Evolutionary conservation across 2,113 vertebrate species (phyloP).

Genomic region (Rhabdomys dilectus): DNA sequence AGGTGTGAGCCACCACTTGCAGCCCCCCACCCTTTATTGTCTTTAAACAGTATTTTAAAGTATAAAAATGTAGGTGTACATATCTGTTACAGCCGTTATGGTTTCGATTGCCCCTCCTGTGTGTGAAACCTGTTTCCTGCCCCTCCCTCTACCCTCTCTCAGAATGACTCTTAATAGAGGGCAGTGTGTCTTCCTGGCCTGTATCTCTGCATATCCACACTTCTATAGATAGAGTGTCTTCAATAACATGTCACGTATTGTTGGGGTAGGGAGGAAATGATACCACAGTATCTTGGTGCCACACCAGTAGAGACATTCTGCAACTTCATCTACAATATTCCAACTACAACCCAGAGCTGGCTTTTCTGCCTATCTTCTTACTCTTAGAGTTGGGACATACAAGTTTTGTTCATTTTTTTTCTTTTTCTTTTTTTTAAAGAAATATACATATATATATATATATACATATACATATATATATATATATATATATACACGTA

Average conservation of each 20-base stretch:
- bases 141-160: too few relatives aligned
- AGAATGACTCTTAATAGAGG: background rate
- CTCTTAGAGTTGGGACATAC: background rate
- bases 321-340: background rate
- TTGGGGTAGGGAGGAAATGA: background rate
- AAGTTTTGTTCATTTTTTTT: background rate
- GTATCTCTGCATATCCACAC: background rate
- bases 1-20: too few relatives aligned
- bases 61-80: background rate
- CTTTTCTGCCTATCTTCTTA: background rate
- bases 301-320: background rate
- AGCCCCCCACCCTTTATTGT: background rate
- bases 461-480: too few relatives aligned
- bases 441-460: too few relatives aligned
- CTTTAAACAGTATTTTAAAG: slow-evolving; percentile 24
- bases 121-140: background rate
- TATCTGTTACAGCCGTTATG: background rate
- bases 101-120: background rate
- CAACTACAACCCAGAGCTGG: background rate
- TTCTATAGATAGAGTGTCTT: background rate
- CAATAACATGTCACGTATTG: background rate
- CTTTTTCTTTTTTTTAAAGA: too few relatives aligned
- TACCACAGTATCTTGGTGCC: too few relatives aligned
- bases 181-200: background rate
- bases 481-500: too few relatives aligned